A percentile compares a stretch with the other conserved stretches of the same genome.
These are phyloP conservation scores for Columba janthina DNA, from an alignment of 2,113 vertebrate species.

Conservation along the genomic window DNA sequence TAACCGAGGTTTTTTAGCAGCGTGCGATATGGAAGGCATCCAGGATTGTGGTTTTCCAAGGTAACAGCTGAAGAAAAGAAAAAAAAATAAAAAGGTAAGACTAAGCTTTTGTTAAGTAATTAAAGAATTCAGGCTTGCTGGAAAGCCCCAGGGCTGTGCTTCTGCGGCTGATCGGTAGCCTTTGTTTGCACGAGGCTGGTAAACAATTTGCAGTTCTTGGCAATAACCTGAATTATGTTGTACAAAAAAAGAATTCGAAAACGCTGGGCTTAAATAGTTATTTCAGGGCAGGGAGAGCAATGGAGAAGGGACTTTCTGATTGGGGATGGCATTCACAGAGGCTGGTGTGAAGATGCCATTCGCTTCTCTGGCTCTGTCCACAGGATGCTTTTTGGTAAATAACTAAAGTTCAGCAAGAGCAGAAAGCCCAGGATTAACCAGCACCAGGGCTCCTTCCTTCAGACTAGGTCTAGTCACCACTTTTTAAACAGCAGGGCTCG, in stretches of 20 bases:
- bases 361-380: neutral
- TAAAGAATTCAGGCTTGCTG: conserved; percentile 40
- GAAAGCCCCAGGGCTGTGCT: conserved; percentile 44
- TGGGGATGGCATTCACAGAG: neutral
- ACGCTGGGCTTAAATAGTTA: neutral
- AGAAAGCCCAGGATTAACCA: neutral
- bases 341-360: neutral
- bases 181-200: conserved; percentile 43
- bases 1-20: neutral
- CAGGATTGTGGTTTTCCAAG: conserved; percentile 46
- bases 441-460: neutral
- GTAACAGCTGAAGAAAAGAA: neutral
- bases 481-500: neutral
- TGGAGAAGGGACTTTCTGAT: neutral
- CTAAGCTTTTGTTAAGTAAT: conserved; percentile 52
- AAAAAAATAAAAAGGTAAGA: neutral
- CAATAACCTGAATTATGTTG: conserved; percentile 41
- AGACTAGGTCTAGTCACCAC: neutral
- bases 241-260: neutral
- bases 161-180: neutral
- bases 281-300: neutral
- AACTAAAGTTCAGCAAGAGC: neutral
- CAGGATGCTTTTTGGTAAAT: neutral
- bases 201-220: conserved; percentile 50
- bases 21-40: neutral